These are phyloP conservation scores for Rhopalosiphum maidis DNA, from an alignment of 1,140 invertebrate species.

Conservation along the genomic window DNA sequence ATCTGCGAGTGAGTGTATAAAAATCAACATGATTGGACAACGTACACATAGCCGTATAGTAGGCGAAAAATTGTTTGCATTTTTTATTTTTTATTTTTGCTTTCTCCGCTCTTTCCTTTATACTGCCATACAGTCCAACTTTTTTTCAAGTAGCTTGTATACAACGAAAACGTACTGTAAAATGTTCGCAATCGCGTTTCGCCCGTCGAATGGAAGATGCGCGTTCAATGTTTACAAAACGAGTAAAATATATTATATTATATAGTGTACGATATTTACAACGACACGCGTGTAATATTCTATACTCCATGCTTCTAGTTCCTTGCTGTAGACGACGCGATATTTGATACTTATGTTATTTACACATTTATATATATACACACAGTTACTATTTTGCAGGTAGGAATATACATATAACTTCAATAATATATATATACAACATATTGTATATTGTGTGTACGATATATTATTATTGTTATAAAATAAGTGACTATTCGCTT, in stretches of 20 bases:
- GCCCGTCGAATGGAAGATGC: background rate
- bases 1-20: background rate
- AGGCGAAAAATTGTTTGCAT: background rate
- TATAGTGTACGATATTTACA: background rate
- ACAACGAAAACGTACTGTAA: background rate
- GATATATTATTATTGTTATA: constrained; percentile 11
- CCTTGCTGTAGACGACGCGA: background rate
- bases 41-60: background rate
- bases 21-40: background rate
- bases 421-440: background rate
- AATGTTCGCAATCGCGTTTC: background rate
- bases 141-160: background rate
- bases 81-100: background rate
- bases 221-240: background rate
- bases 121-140: no score
- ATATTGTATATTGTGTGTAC: background rate
- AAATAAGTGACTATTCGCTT: constrained; percentile 1
- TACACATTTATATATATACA: background rate
- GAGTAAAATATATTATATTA: background rate
- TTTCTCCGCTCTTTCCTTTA: no score
- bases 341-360: background rate
- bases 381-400: background rate
- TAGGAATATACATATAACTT: background rate
- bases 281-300: background rate
- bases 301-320: background rate